Evolutionary conservation across 2,888 invertebrate genomes (phyloP), one percentile per base, ranked within the genome.

Genomic region (Syrphus vitripennis): DNA sequence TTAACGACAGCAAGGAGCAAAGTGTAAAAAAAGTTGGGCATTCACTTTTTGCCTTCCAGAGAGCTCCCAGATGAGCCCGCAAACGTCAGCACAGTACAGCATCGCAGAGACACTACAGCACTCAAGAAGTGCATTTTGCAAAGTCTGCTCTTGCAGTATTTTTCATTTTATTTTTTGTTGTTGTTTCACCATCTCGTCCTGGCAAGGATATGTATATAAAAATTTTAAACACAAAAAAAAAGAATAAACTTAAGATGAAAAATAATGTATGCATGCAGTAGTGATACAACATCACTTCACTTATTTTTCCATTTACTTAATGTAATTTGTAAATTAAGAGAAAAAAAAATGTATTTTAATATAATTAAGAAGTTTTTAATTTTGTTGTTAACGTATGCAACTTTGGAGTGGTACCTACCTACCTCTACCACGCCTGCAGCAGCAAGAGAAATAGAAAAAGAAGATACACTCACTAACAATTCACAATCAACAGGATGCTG

Each of bases 261-360:
- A 82, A 65, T 86, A 82, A 81, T 81, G 57, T 65, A 77, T 77
- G 78, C 67, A 55, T 42, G 77, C 71, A 76, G 80, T 14, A 48
- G 67, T 34, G 67, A 69, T 81, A 86, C 67, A 81, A 71, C 86
- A 63, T 86, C 81, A 74, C 74, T 77, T 86, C 86, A 81, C 86
- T 81, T 86, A 78, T 81, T 81, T 86, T 78, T 63, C 86, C 86
- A 86, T 86, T 81, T 86, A 82, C 74, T 86, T 81, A 86, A 86
- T 86, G 82, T 86, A 86, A 86, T 86, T 86, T 86, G 81, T 69
- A 86, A 86, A 86, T 86, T 82, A 86, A 81, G 72, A 78, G 53
- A 63, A 70, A 86, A 70, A 86, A 80, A 86, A 81, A 82, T 71
- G 40, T 74, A 45, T 45, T 5, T 81, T 86, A 74, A 86, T 86